Evolutionary conservation across 2,113 vertebrate species (phyloP), one percentile per base, ranked within the genome.

Genomic region (Edolisoma coerulescens): DNA sequence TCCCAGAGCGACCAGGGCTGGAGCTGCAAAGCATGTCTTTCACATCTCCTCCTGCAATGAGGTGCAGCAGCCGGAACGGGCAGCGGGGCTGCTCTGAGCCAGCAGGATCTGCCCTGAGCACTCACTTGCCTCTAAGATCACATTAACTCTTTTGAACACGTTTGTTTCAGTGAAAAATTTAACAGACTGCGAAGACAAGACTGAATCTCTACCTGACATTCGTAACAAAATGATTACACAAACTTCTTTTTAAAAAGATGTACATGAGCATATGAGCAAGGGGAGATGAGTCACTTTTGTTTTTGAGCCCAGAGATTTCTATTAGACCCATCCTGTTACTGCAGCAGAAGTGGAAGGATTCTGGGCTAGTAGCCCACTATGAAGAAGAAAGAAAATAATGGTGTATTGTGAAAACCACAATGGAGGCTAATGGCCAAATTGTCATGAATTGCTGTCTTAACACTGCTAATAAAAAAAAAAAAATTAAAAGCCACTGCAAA

Each of bases 321-420:
- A 14, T 78, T 60, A 59, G 74, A 64, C 26, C 42, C 54, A 65
- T 71, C 45, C 78, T 80, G 45, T 71, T 64, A 32, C 52, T 67
- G 63, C 52, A 85, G 68, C 39, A 94, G 64, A 63, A 83, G 12
- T 63, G 52, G 60, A 90, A 80, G 28, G 33, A 41, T 68, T 81
- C 83, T 67, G 76, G 85, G 68, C 76, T 60, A 84, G 68, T 17
- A 84, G 63, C 90, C 83, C 11, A 1, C 60, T 37, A 45, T 7
- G 54, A 84, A 90, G 39, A 52, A 83, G 44, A 59, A 90, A 85
- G 61, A 85, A 91, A 74, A 96, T 59, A 96, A 90, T 37, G 42
- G 47, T n/a, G 12, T 32, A 80, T 95, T 97, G 56, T 94, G 69
- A 67, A 90, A 95, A 79, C 35, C 59, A 94, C 63, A 94, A 37